Conservation (phyloP, 2,888 invertebrate genomes). For the Cylloceria caligata region DNA sequence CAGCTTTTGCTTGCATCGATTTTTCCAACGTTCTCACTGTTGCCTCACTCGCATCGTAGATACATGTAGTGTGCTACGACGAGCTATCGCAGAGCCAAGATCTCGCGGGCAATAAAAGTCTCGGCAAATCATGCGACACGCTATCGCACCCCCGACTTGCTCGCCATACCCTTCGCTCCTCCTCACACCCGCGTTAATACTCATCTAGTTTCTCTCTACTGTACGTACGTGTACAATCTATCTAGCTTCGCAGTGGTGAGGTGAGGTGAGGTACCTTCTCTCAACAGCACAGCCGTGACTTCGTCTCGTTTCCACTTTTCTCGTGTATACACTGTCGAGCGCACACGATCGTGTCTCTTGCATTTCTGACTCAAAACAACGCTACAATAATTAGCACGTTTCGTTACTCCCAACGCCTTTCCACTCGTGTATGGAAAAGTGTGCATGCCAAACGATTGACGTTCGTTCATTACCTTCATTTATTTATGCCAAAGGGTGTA, state of each 20-base stretch:
- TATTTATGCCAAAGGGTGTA: not conserved
- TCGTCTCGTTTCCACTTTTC: conserved; percentile 36
- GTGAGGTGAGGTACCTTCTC: conserved; percentile 35
- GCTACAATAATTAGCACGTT: conserved; percentile 54
- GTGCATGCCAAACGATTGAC: conserved; percentile 7
- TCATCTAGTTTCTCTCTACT: conserved; percentile 33
- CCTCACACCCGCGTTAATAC: conserved; percentile 35
- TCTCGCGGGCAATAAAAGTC: conserved; percentile 80
- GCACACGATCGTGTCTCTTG: conserved; percentile 33
- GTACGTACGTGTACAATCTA: conserved; percentile 3
- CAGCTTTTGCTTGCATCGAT: conserved; percentile 58
- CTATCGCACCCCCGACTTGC: conserved; percentile 72
- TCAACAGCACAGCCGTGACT: conserved; percentile 53
- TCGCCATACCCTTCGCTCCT: conserved; percentile 54
- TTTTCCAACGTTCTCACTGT: conserved; percentile 56
- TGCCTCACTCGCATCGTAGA: conserved; percentile 8
- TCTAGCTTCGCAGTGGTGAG: too few species aligned
- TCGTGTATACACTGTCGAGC: not conserved
- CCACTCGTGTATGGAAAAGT: not conserved
- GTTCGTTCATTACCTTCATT: not conserved
- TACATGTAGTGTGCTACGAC: not conserved
- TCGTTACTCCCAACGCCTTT: conserved; percentile 56
- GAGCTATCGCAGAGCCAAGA: conserved; percentile 69
- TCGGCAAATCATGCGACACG: conserved; percentile 82
- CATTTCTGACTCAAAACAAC: conserved; percentile 46